A percentile compares a stretch with the other conserved stretches of the same genome.
Evolutionary conservation across 2,797 vertebrate species (phyloP).

Genomic region (Amblyraja radiata): DNA sequence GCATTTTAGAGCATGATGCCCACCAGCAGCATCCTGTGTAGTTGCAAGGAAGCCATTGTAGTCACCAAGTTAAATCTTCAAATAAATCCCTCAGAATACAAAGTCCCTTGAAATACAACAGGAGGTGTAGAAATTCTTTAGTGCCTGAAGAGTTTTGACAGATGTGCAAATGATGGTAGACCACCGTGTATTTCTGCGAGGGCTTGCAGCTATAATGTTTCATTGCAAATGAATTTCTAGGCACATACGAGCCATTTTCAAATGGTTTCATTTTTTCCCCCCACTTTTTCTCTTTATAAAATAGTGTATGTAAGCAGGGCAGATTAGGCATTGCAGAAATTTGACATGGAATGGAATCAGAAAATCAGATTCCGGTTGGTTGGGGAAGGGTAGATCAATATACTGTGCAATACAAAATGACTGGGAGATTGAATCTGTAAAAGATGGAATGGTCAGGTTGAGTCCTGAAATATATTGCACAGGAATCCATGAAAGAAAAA

Average conservation of each 20-base stretch:
- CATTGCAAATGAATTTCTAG: no score
- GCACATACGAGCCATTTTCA: neutral
- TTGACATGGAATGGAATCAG: neutral
- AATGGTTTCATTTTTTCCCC: neutral
- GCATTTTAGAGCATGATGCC: neutral
- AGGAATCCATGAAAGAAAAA: slow-evolving; percentile 10
- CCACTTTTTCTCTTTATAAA: neutral
- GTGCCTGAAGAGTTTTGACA: no score
- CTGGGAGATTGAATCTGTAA: slow-evolving; percentile 12
- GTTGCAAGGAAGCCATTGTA: neutral
- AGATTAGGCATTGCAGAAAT: neutral
- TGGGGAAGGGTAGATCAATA: neutral
- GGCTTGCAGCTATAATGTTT: no score
- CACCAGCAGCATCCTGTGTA: neutral
- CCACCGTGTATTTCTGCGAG: no score
- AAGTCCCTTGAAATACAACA: neutral
- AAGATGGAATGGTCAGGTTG: neutral
- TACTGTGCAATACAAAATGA: neutral
- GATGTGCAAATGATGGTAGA: no score
- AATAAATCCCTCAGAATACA: neutral
- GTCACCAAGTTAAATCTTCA: neutral
- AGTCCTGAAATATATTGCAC: neutral
- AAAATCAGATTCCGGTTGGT: neutral
- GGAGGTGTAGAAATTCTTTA: no score
- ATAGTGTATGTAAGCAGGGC: no score